Evolutionary conservation across 1,140 invertebrate genomes (phyloP).

Genomic region (Saccostrea echinata): DNA sequence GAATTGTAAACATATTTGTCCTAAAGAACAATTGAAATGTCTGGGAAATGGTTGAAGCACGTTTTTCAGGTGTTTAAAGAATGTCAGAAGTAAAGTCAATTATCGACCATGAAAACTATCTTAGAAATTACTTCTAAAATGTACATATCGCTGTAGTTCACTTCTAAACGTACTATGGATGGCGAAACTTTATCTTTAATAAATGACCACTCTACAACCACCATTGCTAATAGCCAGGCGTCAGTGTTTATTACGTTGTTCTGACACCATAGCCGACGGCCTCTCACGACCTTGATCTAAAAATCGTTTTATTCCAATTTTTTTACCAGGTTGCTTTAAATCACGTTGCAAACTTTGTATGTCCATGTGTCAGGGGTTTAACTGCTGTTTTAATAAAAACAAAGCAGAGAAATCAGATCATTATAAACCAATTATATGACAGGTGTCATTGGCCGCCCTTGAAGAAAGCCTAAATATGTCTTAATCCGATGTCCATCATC

Average conservation of each 20-base stretch:
- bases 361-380: too few relatives aligned
- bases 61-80: too few relatives aligned
- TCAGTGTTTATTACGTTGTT: neutral
- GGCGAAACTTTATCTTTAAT: neutral
- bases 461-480: neutral
- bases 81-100: too few relatives aligned
- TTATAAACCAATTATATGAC: neutral
- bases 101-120: too few relatives aligned
- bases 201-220: neutral
- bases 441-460: constrained; percentile 4
- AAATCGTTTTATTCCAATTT: neutral
- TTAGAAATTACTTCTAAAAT: too few relatives aligned
- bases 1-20: too few relatives aligned
- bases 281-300: neutral
- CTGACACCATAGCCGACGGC: neutral
- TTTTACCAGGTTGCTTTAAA: too few relatives aligned
- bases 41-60: too few relatives aligned
- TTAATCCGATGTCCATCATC: neutral
- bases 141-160: neutral
- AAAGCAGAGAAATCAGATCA: neutral
- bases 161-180: neutral
- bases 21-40: too few relatives aligned
- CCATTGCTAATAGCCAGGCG: neutral
- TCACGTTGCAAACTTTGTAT: too few relatives aligned
- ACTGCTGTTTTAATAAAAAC: too few relatives aligned